Conservation (phyloP, 2,888 invertebrate species). For the Hyles lineata region DNA sequence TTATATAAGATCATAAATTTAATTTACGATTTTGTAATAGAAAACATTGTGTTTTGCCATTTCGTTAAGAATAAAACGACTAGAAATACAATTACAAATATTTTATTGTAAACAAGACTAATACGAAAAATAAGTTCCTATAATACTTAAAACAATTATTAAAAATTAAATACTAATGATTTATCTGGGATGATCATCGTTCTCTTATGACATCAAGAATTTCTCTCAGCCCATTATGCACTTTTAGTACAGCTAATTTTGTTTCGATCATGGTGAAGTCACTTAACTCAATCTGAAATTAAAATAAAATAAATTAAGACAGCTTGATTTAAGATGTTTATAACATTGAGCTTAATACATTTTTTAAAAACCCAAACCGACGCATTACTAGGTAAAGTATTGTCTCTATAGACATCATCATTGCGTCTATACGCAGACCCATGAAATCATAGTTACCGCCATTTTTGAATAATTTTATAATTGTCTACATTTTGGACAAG, state of each 20-base stretch:
- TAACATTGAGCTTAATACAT: too few species aligned
- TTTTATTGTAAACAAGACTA: constrained; percentile 13
- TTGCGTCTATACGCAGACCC: too few species aligned
- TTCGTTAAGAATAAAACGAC: background rate
- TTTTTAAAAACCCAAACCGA: too few species aligned
- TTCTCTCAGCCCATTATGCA: constrained; percentile 75
- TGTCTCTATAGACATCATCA: too few species aligned
- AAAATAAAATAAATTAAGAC: background rate
- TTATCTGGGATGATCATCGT: constrained; percentile 52
- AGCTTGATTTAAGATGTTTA: background rate
- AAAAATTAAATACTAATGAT: constrained; percentile 1
- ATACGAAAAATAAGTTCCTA: background rate
- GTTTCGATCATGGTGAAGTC: constrained; percentile 88
- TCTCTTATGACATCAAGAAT: constrained; percentile 79
- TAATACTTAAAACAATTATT: constrained; percentile 16
- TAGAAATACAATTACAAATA: background rate
- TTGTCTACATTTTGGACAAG: too few species aligned
- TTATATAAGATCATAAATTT: too few species aligned
- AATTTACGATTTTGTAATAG: too few species aligned
- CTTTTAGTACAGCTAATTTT: constrained; percentile 79
- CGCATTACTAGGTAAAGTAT: too few species aligned
- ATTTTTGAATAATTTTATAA: too few species aligned
- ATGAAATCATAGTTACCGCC: too few species aligned
- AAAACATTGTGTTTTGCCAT: too few species aligned
- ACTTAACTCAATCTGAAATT: constrained; percentile 86